Evolutionary conservation across 2,888 invertebrate genomes (phyloP).

Genomic region (Piscicola geometra): DNA sequence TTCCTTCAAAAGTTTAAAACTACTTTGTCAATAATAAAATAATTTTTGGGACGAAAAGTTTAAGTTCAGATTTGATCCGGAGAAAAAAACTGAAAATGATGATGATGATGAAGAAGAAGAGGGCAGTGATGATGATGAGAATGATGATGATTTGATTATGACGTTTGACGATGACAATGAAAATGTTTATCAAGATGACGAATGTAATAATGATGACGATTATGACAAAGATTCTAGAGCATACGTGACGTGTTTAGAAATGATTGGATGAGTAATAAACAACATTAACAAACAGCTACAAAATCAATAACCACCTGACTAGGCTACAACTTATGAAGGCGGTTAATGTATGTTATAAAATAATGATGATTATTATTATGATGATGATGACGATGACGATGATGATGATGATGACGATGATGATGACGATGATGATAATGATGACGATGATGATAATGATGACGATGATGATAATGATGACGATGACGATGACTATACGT

Average conservation of each 20-base stretch:
- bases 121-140: neutral
- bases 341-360: too few species aligned
- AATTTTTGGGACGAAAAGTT: too few species aligned
- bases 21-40: too few species aligned
- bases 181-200: neutral
- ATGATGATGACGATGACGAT: slow-evolving; percentile 30
- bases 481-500: slow-evolving; percentile 29
- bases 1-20: too few species aligned
- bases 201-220: neutral
- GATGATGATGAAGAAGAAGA: neutral
- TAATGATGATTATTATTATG: slow-evolving; percentile 20
- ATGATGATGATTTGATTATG: neutral
- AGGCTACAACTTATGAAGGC: too few species aligned
- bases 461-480: slow-evolving; percentile 27
- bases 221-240: neutral
- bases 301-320: too few species aligned
- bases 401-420: slow-evolving; percentile 20
- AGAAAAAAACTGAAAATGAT: neutral
- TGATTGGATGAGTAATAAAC: too few species aligned
- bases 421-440: slow-evolving; percentile 31
- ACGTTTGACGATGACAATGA: neutral
- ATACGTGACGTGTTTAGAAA: too few species aligned
- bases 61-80: too few species aligned
- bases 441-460: slow-evolving; percentile 21
- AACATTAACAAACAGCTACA: too few species aligned